Conservation (phyloP, 2,797 vertebrate species). For the Sphenodon punctatus region DNA sequence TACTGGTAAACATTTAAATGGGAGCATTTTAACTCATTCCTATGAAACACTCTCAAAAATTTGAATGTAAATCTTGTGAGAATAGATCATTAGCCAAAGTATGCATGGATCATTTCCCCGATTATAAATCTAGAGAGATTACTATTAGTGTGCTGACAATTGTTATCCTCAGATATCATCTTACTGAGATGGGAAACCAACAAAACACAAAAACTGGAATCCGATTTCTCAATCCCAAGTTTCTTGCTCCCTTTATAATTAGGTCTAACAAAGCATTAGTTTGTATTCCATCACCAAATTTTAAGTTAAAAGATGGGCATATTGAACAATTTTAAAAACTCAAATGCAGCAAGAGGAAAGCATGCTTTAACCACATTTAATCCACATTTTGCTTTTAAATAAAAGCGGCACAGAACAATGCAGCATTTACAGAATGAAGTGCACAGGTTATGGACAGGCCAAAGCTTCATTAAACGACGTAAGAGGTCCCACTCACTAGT, state of each 20-base stretch:
- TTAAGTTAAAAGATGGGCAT: conserved; percentile 23
- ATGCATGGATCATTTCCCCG: background rate
- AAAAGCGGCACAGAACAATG: conserved; percentile 57
- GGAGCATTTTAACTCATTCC: no score
- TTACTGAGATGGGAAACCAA: background rate
- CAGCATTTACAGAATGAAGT: conserved; percentile 71
- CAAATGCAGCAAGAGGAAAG: conserved; percentile 61
- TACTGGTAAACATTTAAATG: no score
- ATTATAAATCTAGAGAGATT: background rate
- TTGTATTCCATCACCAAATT: conserved; percentile 34
- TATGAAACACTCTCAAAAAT: background rate
- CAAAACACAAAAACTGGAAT: background rate
- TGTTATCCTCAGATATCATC: background rate
- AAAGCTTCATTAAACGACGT: conserved; percentile 75
- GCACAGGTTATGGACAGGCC: conserved; percentile 70
- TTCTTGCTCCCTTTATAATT: conserved; percentile 45
- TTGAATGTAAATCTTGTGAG: background rate
- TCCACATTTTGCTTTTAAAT: conserved; percentile 56
- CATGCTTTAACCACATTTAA: conserved; percentile 73
- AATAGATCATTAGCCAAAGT: background rate
- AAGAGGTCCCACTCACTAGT: conserved; percentile 91
- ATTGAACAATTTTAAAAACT: conserved; percentile 32
- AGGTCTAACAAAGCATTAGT: conserved; percentile 41
- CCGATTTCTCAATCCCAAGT: background rate
- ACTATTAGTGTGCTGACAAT: no score